phyloP scores from a whole-genome alignment of 1,140 invertebrate genomes.

The Brachystomella parvula region DNA sequence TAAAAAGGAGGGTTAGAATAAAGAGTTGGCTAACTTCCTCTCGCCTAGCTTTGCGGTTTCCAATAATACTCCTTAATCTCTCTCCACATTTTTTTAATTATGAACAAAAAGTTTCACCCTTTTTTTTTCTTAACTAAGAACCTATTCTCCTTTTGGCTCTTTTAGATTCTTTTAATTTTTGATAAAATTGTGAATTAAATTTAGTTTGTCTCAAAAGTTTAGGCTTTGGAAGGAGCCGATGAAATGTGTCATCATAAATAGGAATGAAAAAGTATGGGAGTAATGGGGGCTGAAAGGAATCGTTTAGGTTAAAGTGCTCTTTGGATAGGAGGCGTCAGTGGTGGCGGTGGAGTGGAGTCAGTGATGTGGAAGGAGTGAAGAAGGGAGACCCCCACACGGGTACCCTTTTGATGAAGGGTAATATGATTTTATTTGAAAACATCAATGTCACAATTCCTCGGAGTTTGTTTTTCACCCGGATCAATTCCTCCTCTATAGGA shows the following conservation, averaged over 20 bases:
- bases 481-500: neutral
- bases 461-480: slow-evolving; percentile 3
- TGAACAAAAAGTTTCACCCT: neutral
- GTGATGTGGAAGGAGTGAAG: neutral
- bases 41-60: slow-evolving; percentile 30
- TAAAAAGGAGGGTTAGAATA: neutral
- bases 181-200: neutral
- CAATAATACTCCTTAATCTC: slow-evolving; percentile 16
- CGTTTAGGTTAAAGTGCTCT: slow-evolving; percentile 10
- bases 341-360: neutral
- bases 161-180: slow-evolving; percentile 1
- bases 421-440: slow-evolving; percentile 13
- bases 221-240: neutral
- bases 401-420: neutral
- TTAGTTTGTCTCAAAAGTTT: neutral
- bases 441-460: slow-evolving; percentile 8
- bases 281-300: slow-evolving; percentile 10
- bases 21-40: neutral
- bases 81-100: neutral
- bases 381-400: neutral
- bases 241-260: slow-evolving; percentile 9
- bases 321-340: neutral
- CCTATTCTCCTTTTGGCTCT: neutral
- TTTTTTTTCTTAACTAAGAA: neutral
- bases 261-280: neutral